Conservation (phyloP, 2,888 invertebrate genomes). For the Orchestes rusci region DNA sequence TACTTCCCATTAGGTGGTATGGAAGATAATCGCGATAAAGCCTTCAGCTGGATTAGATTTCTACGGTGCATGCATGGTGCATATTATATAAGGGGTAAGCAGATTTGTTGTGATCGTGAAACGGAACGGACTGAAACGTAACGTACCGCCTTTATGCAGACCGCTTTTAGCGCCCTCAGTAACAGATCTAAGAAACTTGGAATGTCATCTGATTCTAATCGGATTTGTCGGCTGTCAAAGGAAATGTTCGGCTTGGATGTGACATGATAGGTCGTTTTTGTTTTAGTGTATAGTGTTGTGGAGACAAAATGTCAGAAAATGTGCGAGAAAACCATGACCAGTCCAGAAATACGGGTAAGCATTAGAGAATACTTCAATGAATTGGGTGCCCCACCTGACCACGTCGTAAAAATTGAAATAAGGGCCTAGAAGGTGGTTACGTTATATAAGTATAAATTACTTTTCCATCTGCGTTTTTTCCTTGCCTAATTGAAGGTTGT, state of each 20-base stretch:
- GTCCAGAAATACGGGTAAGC: slow-evolving; percentile 42
- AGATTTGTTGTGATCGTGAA: no score
- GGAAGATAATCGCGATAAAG: no score
- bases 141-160: no score
- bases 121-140: no score
- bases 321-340: slow-evolving; percentile 42
- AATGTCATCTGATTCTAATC: slow-evolving; percentile 17
- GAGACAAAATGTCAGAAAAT: slow-evolving; percentile 46
- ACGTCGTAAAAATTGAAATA: not conserved
- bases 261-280: slow-evolving; percentile 36
- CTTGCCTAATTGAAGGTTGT: no score
- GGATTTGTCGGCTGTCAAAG: slow-evolving; percentile 7
- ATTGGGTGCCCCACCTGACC: not conserved
- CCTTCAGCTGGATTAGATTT: no score
- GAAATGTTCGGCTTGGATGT: slow-evolving; percentile 26
- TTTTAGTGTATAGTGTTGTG: slow-evolving; percentile 35
- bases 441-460: slow-evolving; percentile 43
- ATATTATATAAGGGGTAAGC: no score
- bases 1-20: no score
- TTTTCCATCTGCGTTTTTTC: slow-evolving; percentile 41
- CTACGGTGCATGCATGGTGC: no score
- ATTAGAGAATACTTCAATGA: not conserved
- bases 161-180: slow-evolving; percentile 23
- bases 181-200: slow-evolving; percentile 3
- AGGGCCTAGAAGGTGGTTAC: slow-evolving; percentile 6